Evolutionary conservation across 2,113 vertebrate species (phyloP), one percentile per base, ranked within the genome.

Genomic region (Malurus elegans): DNA sequence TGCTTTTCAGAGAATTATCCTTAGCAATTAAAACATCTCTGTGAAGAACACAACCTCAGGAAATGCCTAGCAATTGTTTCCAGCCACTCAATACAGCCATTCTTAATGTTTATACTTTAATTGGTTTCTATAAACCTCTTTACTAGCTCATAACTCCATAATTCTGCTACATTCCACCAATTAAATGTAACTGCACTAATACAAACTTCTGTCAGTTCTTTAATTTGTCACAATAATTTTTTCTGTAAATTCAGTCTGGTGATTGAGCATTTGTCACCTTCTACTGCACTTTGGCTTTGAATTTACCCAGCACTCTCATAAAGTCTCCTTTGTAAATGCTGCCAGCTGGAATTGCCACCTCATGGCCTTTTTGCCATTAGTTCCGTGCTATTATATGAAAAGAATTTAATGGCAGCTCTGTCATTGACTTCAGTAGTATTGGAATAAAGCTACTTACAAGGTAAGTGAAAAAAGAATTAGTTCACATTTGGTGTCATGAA

Each of bases 391-490:
- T 89, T 91, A 57, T 95, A 88, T 92, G 78, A 72, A 88, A 69
- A 81, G 18, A 92, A 81, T 81, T 80, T 89, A 91, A 93, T 69
- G 62, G 76, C 45, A 79, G 40, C n/a, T 84, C 44, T 82, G 78
- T 72, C 70, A 79, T 29, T 87, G 91, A 90, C 40, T 95, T 65
- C 73, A 82, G 48, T 78, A 28, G 29, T 50, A 65, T 12, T 74
- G 42, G 47, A 92, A 93, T 93, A 93, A 95, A 92, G 64, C 65
- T 93, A 81, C 72, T 73, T 72, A 79, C n/a, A 81, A 86, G 60
- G 69, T 92, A 91, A 91, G 72, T 91, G 73, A 85, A 85, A 89
- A 89, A 66, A 87, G 65, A 92, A 90, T 93, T 90, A 91, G n/a
- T 45, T 78, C 53, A 21, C 71, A 61, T 91, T 91, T 61, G 56